Base-by-base conservation (phyloP, 92 coral and sea anemone genomes). In the Epizoanthus ramosus region DNA sequence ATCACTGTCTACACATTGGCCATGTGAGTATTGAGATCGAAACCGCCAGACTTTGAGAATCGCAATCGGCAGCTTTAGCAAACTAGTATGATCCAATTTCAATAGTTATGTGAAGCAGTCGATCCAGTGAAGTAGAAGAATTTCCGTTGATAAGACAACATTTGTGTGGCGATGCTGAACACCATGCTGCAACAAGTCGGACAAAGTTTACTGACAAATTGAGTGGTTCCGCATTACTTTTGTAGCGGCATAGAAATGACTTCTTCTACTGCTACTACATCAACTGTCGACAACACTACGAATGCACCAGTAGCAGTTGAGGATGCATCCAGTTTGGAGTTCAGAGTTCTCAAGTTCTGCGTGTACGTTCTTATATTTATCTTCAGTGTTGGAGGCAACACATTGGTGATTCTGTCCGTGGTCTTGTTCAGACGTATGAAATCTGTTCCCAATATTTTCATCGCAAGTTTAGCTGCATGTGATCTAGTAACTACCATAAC, bases 401-500 rank as follows among this genome's bases (percentile, higher is more conserved):
- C 93, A 3, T 31, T 93, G 47, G 93, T 89, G 8, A 89, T 93
- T 35, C 79, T 93, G 52, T 86, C 98, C 0, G 98, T 93, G 63
- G 77, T 89, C 14, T 52, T 89, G 25, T 83, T 91, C 58, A 80
- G 88, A 50, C 85, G 94, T 35, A 80, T 97, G 83, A 92, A 91
- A 56, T 90, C 97, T 6, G 98, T 93, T 6, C 98, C 98, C 0
- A 97, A 94, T 73, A 82, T 93, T 13, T 91, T 97, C 31, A 89
- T 94, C 25, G 98, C 99, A 23, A 97, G 91, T 79, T 87, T 97
- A 21, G 99, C 99, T 18, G 87, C 91, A 18, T 97, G 99, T 33
- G 99, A 97, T 83, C 86, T 97, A 28, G 76, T 88, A 6, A 92
- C 99, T 0, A 95, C 99, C 1, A 21, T 97, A 24, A 84, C 95